Evolutionary conservation across 2,888 invertebrate species (phyloP).

Genomic region (Polyploca ridens): DNA sequence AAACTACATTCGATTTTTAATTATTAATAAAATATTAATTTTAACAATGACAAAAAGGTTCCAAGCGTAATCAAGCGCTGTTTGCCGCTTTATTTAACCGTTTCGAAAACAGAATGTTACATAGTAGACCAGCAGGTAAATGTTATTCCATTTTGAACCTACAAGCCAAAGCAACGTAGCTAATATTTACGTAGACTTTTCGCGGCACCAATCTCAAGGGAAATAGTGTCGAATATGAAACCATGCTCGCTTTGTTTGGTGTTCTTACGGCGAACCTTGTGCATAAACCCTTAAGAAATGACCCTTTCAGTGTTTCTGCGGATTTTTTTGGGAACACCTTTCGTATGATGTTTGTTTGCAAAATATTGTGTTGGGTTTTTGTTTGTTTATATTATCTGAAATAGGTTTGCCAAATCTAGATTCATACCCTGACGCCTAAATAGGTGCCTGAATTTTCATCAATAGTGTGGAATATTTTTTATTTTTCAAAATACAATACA

Average conservation of each 20-base stretch:
- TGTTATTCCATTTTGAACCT: slow-evolving; percentile 10
- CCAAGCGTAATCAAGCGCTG: too few species aligned
- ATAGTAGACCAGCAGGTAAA: background rate
- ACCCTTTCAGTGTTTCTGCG: background rate
- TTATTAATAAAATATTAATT: too few species aligned
- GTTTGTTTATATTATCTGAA: background rate
- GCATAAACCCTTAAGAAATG: slow-evolving; percentile 1
- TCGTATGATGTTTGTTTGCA: background rate
- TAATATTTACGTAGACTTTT: slow-evolving; percentile 48
- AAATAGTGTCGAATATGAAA: slow-evolving; percentile 62
- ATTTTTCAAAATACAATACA: too few species aligned
- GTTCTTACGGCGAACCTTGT: background rate
- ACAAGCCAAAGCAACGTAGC: slow-evolving; percentile 18
- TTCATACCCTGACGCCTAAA: too few species aligned
- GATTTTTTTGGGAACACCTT: background rate
- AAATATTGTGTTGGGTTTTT: background rate
- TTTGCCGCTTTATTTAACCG: too few species aligned
- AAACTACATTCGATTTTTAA: too few species aligned
- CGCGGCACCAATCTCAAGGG: slow-evolving; percentile 45
- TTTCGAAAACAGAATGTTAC: too few species aligned
- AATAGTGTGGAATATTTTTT: too few species aligned
- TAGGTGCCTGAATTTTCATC: too few species aligned
- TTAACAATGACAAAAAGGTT: too few species aligned
- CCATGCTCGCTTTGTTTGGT: slow-evolving; percentile 12
- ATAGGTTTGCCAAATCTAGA: too few species aligned